A percentile compares a stretch with the other conserved stretches of the same genome.
phyloP scores from a whole-genome alignment of 2,797 vertebrate genomes.

The Pseudomugil tenellus region DNA sequence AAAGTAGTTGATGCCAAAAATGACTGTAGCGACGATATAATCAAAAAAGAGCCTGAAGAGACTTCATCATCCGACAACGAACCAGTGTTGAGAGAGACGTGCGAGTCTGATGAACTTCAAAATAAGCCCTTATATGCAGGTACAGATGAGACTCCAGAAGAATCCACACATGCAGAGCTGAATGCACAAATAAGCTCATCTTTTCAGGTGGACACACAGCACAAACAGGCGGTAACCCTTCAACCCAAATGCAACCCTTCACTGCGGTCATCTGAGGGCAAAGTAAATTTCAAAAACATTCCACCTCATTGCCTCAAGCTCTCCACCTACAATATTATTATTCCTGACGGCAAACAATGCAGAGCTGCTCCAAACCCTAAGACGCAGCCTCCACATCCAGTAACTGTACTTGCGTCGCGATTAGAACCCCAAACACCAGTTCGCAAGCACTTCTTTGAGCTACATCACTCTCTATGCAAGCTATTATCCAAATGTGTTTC shows the following conservation, averaged over 20 bases:
- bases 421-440: slow-evolving; percentile 20
- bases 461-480: slow-evolving; percentile 87
- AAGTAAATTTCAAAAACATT: slow-evolving; percentile 65
- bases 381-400: slow-evolving; percentile 17
- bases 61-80: slow-evolving; percentile 40
- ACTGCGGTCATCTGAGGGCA: slow-evolving; percentile 20
- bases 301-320: slow-evolving; percentile 76
- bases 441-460: slow-evolving; percentile 81
- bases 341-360: slow-evolving; percentile 61
- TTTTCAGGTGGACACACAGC: slow-evolving; percentile 14
- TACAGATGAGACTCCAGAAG: slow-evolving; percentile 21
- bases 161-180: slow-evolving; percentile 26
- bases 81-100: slow-evolving; percentile 80
- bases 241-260: slow-evolving; percentile 32
- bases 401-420: slow-evolving; percentile 15
- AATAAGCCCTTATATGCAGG: slow-evolving; percentile 35
- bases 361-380: slow-evolving; percentile 9
- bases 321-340: slow-evolving; percentile 70
- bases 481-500: slow-evolving; percentile 81
- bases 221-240: slow-evolving; percentile 23
- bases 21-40: slow-evolving; percentile 31
- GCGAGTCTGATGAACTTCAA: slow-evolving; percentile 62
- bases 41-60: slow-evolving; percentile 69
- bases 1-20: slow-evolving; percentile 41
- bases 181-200: slow-evolving; percentile 5